Evolutionary conservation across 2,797 vertebrate genomes (phyloP).

Genomic region (Falco rusticolus): DNA sequence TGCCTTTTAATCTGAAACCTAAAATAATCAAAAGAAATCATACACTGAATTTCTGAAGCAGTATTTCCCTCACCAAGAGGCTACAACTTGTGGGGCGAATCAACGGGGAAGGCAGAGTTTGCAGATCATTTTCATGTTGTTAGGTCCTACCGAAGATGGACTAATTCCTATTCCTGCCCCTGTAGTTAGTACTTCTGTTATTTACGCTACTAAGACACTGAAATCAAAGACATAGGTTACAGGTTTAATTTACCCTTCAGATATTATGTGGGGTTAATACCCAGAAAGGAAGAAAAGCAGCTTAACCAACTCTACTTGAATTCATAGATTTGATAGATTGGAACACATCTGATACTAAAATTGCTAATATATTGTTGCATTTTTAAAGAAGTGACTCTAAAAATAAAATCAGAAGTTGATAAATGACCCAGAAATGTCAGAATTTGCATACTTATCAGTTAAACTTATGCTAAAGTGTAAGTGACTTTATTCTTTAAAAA

Average conservation of each 20-base stretch:
- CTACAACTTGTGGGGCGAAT: not conserved
- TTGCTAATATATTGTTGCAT: not conserved
- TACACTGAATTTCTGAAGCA: not conserved
- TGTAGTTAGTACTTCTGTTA: not conserved
- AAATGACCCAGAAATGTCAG: conserved; percentile 32
- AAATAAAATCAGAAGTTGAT: not conserved
- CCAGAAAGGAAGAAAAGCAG: not conserved
- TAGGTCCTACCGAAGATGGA: not conserved
- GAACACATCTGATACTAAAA: not conserved
- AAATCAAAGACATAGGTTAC: not conserved
- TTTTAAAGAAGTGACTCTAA: not conserved
- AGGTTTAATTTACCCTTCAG: not conserved
- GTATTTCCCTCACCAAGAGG: not conserved
- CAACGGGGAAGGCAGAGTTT: not conserved
- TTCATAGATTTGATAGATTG: not conserved
- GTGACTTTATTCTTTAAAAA: not conserved
- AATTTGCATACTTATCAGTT: not conserved
- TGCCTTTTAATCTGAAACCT: not conserved
- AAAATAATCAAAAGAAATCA: not conserved
- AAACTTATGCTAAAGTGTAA: not conserved
- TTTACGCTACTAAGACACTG: not conserved
- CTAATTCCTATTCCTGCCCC: not conserved
- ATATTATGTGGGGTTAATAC: not conserved
- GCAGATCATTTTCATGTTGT: not conserved
- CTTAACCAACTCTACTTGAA: not conserved